Conservation (phyloP, 2,113 vertebrate species). For the Oenanthe melanoleuca region DNA sequence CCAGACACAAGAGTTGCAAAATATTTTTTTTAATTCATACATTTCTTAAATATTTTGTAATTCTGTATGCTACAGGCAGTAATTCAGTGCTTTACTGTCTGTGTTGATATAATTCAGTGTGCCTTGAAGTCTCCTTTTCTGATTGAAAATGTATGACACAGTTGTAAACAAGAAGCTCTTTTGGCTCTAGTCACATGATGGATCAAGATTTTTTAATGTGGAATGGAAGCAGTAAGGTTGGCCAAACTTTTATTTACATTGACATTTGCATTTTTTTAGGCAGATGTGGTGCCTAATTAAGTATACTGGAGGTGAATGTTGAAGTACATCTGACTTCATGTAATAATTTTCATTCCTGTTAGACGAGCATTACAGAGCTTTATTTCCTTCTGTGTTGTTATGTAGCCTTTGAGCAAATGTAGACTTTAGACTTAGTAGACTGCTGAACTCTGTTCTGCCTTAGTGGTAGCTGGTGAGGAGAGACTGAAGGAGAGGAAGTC, state of each 20-base stretch:
- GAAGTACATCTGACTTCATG: neutral
- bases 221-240: neutral
- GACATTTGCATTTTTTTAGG: neutral
- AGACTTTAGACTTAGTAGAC: neutral
- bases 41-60: neutral
- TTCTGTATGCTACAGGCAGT: neutral
- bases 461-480: neutral
- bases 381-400: neutral
- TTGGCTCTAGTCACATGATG: neutral
- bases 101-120: neutral
- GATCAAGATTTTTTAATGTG: neutral
- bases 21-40: neutral
- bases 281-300: neutral
- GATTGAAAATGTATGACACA: neutral
- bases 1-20: neutral
- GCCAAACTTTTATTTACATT: neutral
- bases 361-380: neutral
- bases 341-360: neutral
- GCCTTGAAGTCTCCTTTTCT: neutral
- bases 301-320: neutral
- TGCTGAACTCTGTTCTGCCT: neutral
- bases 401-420: neutral
- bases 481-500: neutral
- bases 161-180: neutral
- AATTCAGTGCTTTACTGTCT: neutral